Conservation (phyloP, 2,888 invertebrate species). For the Nowickia ferox region DNA sequence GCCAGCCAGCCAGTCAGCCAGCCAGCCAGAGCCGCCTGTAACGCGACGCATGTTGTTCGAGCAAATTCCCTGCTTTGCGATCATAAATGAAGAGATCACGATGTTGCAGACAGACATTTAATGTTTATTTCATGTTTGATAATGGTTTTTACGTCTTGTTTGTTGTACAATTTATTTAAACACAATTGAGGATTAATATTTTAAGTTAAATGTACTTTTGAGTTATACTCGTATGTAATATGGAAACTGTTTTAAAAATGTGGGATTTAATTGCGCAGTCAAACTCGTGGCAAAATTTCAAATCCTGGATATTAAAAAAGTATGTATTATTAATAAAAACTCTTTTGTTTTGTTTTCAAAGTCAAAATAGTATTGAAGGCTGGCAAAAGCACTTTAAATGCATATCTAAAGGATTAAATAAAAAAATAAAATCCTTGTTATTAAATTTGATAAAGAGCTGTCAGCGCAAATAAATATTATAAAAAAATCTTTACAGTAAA, state of each 20-base stretch:
- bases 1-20: no score
- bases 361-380: neutral
- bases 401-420: no score
- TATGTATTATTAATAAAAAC: neutral
- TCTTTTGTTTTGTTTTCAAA: no score
- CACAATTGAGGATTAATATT: conserved; percentile 54
- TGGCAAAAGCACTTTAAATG: conserved; percentile 1
- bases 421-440: no score
- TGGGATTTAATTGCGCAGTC: conserved; percentile 37
- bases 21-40: conserved; percentile 14
- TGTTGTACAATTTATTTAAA: conserved; percentile 42
- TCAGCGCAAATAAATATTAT: no score
- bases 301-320: conserved; percentile 42
- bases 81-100: conserved; percentile 47
- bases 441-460: no score
- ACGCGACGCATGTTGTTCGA: conserved; percentile 13
- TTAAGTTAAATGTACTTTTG: neutral
- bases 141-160: conserved; percentile 45
- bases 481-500: no score
- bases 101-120: conserved; percentile 27
- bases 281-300: conserved; percentile 78
- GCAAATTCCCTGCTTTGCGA: conserved; percentile 49
- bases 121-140: conserved; percentile 68
- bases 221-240: no score
- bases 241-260: conserved; percentile 40